Evolutionary conservation across 2,797 vertebrate genomes (phyloP).

Genomic region (Tarsius wallacei): DNA sequence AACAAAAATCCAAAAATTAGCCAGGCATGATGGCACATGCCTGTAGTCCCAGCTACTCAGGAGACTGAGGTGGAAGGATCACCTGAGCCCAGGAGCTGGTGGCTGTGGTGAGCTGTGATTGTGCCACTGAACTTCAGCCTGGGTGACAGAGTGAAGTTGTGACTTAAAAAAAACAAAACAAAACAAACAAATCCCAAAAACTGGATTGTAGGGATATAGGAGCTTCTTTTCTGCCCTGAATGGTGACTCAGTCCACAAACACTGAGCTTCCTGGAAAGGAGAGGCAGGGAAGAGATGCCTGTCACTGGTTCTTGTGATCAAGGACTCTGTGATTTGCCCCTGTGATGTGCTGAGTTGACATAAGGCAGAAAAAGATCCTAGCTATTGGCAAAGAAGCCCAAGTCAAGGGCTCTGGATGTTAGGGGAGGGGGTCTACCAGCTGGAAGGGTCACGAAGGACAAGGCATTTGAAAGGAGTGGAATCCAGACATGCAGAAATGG

Average conservation of each 20-base stretch:
- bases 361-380: not conserved
- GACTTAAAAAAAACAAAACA: not conserved
- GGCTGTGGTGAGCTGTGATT: no score
- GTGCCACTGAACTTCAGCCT: no score
- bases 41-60: no score
- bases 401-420: not conserved
- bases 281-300: not conserved
- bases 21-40: no score
- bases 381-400: not conserved
- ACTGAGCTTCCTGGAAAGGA: not conserved
- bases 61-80: no score
- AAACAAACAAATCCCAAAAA: not conserved
- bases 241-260: not conserved
- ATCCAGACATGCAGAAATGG: not conserved
- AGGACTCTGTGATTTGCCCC: not conserved
- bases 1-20: no score
- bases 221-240: not conserved
- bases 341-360: rapidly evolving
- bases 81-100: no score
- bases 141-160: no score
- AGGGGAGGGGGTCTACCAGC: not conserved
- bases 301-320: not conserved
- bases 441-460: not conserved
- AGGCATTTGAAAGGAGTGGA: not conserved
- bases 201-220: not conserved